phyloP scores from a whole-genome alignment of 1,140 invertebrate species.

The Papilio polytes region DNA sequence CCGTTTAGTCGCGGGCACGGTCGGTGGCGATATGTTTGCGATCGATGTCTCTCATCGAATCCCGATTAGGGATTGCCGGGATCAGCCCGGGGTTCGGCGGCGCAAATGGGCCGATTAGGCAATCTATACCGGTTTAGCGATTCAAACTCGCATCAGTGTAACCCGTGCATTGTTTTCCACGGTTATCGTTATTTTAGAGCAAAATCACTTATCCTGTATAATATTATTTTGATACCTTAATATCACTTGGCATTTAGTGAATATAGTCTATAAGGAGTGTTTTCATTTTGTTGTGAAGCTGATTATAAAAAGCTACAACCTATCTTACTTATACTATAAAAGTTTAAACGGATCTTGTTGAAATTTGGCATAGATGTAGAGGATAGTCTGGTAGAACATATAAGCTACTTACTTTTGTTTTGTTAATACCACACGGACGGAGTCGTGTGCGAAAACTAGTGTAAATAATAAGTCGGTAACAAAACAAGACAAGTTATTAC shows the following conservation, averaged over 20 bases:
- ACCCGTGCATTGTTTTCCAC: conserved; percentile 27
- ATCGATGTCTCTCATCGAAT: conserved; percentile 63
- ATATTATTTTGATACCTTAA: conserved; percentile 13
- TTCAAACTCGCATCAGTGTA: conserved; percentile 45
- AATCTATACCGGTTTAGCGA: conserved; percentile 50
- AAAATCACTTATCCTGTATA: neutral
- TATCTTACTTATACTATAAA: too few species aligned
- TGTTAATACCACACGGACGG: too few species aligned
- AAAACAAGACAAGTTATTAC: too few species aligned
- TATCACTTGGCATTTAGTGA: neutral
- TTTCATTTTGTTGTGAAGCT: neutral
- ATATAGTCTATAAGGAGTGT: neutral
- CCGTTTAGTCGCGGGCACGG: conserved; percentile 45
- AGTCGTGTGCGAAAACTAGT: too few species aligned
- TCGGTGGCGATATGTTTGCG: conserved; percentile 66
- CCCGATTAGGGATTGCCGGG: conserved; percentile 66
- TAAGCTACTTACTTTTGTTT: too few species aligned
- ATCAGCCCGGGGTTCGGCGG: conserved; percentile 44
- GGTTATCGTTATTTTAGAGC: neutral
- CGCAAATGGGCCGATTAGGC: conserved; percentile 56
- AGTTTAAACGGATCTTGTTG: too few species aligned
- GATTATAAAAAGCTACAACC: too few species aligned
- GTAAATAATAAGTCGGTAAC: too few species aligned
- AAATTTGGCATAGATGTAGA: too few species aligned
- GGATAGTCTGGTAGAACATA: too few species aligned